Evolutionary conservation across 2,888 invertebrate species (phyloP).

Genomic region (Crioceris asparagi): DNA sequence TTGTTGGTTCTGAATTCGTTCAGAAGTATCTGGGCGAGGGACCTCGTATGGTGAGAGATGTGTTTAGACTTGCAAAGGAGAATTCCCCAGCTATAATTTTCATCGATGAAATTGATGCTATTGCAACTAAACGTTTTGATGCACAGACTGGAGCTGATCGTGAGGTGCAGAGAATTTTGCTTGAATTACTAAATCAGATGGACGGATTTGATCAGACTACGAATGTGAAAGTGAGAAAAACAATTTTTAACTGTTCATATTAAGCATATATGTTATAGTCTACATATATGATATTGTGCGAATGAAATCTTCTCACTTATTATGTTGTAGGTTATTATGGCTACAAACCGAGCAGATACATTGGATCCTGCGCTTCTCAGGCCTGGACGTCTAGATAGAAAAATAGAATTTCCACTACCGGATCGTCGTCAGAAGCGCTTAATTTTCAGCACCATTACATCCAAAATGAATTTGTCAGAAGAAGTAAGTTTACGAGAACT

Average conservation of each 20-base stretch:
- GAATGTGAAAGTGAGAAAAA: constrained; percentile 78
- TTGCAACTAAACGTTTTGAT: constrained; percentile 96
- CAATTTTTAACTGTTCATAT: background rate
- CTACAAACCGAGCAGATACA: constrained; percentile 95
- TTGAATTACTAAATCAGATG: constrained; percentile 98
- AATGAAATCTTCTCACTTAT: background rate
- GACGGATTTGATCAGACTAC: constrained; percentile 99
- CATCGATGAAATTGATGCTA: constrained; percentile 99
- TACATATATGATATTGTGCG: background rate
- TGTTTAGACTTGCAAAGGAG: constrained; percentile 96
- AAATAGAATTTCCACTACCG: constrained; percentile 97
- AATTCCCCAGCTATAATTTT: constrained; percentile 99
- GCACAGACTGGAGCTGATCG: constrained; percentile 98
- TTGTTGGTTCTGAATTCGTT: constrained; percentile 98
- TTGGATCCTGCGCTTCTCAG: constrained; percentile 93
- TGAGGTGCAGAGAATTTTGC: constrained; percentile 94
- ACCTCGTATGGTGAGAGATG: constrained; percentile 98
- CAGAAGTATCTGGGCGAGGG: constrained; percentile 99
- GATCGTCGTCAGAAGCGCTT: constrained; percentile 87
- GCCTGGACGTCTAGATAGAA: constrained; percentile 93
- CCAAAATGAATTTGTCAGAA: constrained; percentile 94
- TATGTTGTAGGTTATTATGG: constrained; percentile 64
- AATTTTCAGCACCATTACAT: constrained; percentile 95
- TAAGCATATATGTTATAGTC: background rate
- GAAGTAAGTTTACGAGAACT: constrained; percentile 43